Evolutionary conservation across 2,888 invertebrate genomes (phyloP).

Genomic region (Eurois occulta): DNA sequence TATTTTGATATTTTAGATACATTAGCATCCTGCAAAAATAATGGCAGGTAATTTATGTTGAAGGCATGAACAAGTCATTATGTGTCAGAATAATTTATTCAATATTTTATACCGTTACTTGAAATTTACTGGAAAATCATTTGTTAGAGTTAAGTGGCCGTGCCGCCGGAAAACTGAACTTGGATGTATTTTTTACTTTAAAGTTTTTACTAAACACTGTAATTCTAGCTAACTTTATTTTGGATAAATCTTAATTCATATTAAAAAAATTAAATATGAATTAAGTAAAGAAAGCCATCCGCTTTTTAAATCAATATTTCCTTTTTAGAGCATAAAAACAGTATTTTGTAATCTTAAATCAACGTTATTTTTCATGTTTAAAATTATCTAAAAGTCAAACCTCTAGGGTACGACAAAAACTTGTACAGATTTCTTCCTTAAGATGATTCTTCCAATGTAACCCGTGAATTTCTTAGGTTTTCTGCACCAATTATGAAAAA

Average conservation of each 20-base stretch:
- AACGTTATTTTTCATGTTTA: slow-evolving; percentile 24
- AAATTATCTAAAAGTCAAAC: slow-evolving; percentile 14
- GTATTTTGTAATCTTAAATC: slow-evolving; percentile 1
- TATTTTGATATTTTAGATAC: slow-evolving; percentile 10
- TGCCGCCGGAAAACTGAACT: slow-evolving; percentile 29
- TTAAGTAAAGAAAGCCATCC: background rate
- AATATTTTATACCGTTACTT: slow-evolving; percentile 1
- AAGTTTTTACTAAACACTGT: background rate
- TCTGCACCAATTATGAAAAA: background rate
- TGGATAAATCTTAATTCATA: background rate
- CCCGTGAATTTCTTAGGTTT: background rate
- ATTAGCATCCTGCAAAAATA: slow-evolving; percentile 31
- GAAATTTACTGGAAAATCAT: slow-evolving; percentile 8
- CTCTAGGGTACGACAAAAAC: slow-evolving; percentile 38
- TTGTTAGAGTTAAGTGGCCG: background rate
- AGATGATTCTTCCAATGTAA: background rate
- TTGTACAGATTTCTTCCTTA: slow-evolving; percentile 60
- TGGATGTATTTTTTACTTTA: background rate
- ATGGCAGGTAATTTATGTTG: slow-evolving; percentile 22
- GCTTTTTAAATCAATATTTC: slow-evolving; percentile 4
- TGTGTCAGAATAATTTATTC: slow-evolving; percentile 5
- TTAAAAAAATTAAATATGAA: too few relatives aligned
- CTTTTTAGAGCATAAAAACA: background rate
- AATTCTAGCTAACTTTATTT: background rate
- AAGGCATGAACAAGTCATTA: slow-evolving; percentile 40